Base-by-base conservation (phyloP, 2,888 invertebrate genomes). In the Rutpela maculata region DNA sequence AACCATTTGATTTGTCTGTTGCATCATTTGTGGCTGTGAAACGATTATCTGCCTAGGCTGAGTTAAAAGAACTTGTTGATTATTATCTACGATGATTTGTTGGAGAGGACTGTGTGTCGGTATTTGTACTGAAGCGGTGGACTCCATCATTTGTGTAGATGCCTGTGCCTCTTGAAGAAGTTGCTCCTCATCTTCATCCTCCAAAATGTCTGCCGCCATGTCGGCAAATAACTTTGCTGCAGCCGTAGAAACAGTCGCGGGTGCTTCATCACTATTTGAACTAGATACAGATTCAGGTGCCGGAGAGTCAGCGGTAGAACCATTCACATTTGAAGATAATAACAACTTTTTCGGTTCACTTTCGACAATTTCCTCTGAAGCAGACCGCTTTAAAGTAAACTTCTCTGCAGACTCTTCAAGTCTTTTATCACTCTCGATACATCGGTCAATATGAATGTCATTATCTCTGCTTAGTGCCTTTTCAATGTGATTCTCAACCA, bases 211-310 rank as follows among this genome's bases (percentile, higher is more conserved):
- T 0, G 96, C 96, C 0, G 96, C 96, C 67, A 96, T 91, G 35
- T 96, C 96, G 0, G 96, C 96, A 86, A 96, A 96, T 26, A 96
- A 90, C 89, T 96, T 96, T 0, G 96, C 96, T 0, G 96, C 96
- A 7, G 95, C 95, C 74, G 95, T 95, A 0, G 96, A 96, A 0
- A 94, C 95, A 1, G 93, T 93, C 43, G 92, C 92, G 81, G 93
- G 79, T 1, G 80, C 74, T 91, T 92, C 89, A 0, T 92, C 91
- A 1, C 91, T 90, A 77, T 91, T 91, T 12, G 89, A 89, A 78
- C 88, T 90, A 1, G 90, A 89, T 22, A 90, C 90, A 9, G 91
- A 89, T 79, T 90, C 90, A 55, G 90, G 89, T 6, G 91, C 91
- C 0, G 92, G 89, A 9, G 91, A 90, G 17, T 90, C 91, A 0